phyloP scores from a whole-genome alignment of 2,888 invertebrate genomes.

The Polymixis flavicincta region DNA sequence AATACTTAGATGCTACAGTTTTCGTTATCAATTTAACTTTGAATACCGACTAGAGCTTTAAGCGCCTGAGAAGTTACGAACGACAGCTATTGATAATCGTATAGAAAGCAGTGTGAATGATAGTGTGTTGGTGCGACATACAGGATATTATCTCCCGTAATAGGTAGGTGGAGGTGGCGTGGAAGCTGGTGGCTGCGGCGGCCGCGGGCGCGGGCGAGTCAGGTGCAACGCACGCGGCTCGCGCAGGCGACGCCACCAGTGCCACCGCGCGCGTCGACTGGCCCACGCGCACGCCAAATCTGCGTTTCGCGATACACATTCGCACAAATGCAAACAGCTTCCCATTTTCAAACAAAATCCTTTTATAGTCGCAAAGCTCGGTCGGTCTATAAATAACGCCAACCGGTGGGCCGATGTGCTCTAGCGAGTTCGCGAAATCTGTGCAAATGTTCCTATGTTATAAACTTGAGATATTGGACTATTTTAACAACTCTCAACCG shows the following conservation, averaged over 20 bases:
- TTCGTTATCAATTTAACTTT: neutral
- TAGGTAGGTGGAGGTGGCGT: slow-evolving; percentile 73
- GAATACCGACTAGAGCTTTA: slow-evolving; percentile 4
- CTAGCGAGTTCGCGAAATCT: slow-evolving; percentile 73
- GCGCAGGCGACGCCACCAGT: slow-evolving; percentile 74
- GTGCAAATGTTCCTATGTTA: slow-evolving; percentile 73
- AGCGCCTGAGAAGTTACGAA: slow-evolving; percentile 3
- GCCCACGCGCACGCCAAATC: slow-evolving; percentile 86
- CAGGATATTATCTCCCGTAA: slow-evolving; percentile 69
- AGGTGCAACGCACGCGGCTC: slow-evolving; percentile 84
- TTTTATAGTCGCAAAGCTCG: slow-evolving; percentile 74
- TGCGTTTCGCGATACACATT: slow-evolving; percentile 79
- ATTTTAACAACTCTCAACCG: slow-evolving; percentile 73
- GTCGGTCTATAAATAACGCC: slow-evolving; percentile 78
- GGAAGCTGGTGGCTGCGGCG: slow-evolving; percentile 72
- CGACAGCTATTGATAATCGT: slow-evolving; percentile 33
- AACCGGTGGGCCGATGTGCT: slow-evolving; percentile 70
- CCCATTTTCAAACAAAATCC: slow-evolving; percentile 77
- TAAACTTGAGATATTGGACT: slow-evolving; percentile 71
- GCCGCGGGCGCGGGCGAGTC: slow-evolving; percentile 77
- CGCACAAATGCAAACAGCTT: slow-evolving; percentile 74
- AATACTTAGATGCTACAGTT: neutral
- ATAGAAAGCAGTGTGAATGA: slow-evolving; percentile 66
- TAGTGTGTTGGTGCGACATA: slow-evolving; percentile 67
- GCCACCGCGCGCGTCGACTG: slow-evolving; percentile 85